phyloP scores from a whole-genome alignment of 1,140 invertebrate genomes.

The Hydropsyche tenuis region DNA sequence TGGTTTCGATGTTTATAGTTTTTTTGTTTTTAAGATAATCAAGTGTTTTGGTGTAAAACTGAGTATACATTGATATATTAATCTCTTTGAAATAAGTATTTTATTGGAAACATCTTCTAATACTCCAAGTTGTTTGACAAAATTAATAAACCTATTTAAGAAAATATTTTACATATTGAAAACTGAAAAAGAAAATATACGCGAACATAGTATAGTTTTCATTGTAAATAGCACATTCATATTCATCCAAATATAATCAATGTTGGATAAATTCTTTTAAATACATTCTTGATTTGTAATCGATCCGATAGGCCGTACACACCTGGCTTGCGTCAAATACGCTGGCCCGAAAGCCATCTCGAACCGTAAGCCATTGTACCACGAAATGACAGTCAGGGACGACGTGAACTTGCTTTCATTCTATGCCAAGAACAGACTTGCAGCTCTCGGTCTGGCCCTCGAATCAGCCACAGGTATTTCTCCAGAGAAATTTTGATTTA shows the following conservation, averaged over 20 bases:
- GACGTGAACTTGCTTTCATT: slow-evolving; percentile 79
- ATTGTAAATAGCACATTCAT: slow-evolving; percentile 2
- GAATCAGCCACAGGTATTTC: slow-evolving; percentile 60
- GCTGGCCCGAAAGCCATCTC: slow-evolving; percentile 78
- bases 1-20: too few relatives aligned
- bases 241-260: neutral
- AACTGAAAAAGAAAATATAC: too few relatives aligned
- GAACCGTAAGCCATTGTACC: slow-evolving; percentile 72
- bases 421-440: slow-evolving; percentile 75
- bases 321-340: slow-evolving; percentile 79
- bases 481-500: neutral
- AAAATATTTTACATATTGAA: too few relatives aligned
- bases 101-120: too few relatives aligned
- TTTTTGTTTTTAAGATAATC: too few relatives aligned
- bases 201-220: too few relatives aligned
- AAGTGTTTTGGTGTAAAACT: neutral
- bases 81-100: neutral
- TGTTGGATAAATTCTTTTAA: neutral
- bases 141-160: too few relatives aligned
- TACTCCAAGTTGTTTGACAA: too few relatives aligned
- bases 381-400: slow-evolving; percentile 67
- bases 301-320: slow-evolving; percentile 67
- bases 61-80: neutral
- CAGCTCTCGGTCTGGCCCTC: slow-evolving; percentile 63
- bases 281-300: slow-evolving; percentile 21